Evolutionary conservation across 2,797 vertebrate genomes (phyloP).

Genomic region (Bradypodion pumilum): DNA sequence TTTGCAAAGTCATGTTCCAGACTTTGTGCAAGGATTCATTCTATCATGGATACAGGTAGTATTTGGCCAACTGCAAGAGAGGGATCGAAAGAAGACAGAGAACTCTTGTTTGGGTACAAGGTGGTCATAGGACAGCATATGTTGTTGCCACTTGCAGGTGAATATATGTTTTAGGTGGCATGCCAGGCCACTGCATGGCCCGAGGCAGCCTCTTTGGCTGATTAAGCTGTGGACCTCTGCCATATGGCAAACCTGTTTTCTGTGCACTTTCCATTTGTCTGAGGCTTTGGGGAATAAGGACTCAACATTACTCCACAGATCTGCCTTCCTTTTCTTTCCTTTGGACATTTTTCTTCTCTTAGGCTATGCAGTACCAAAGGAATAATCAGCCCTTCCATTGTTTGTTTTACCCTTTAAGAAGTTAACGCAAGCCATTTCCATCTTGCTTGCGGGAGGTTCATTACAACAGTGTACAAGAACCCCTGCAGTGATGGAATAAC

Average conservation of each 20-base stretch:
- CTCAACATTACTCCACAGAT: neutral
- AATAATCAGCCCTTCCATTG: constrained; percentile 15
- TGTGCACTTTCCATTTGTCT: neutral
- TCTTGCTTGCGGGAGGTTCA: constrained; percentile 26
- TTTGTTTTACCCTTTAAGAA: constrained; percentile 15
- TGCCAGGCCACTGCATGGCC: neutral
- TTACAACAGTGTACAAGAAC: constrained; percentile 10
- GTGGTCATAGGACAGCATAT: neutral
- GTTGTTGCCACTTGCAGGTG: neutral
- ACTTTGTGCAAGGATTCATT: neutral
- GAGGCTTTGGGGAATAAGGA: neutral
- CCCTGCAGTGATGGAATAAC: constrained; percentile 33
- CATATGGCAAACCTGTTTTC: constrained; percentile 15
- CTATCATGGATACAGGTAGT: neutral
- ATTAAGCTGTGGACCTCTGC: neutral
- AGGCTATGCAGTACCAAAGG: constrained; percentile 21
- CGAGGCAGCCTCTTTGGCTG: neutral
- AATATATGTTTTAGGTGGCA: neutral
- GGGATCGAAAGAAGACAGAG: neutral
- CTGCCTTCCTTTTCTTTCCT: constrained; percentile 27
- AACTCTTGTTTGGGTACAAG: neutral
- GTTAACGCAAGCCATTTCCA: constrained; percentile 21
- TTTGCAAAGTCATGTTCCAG: too few species aligned
- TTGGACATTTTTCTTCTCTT: neutral
- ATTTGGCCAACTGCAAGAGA: neutral